Percentiles rank a stretch among this genome's conserved stretches.
These are phyloP conservation scores for Xiphorhynchus erythropygius DNA, from an alignment of 2,797 vertebrate species.

Conservation along the genomic window DNA sequence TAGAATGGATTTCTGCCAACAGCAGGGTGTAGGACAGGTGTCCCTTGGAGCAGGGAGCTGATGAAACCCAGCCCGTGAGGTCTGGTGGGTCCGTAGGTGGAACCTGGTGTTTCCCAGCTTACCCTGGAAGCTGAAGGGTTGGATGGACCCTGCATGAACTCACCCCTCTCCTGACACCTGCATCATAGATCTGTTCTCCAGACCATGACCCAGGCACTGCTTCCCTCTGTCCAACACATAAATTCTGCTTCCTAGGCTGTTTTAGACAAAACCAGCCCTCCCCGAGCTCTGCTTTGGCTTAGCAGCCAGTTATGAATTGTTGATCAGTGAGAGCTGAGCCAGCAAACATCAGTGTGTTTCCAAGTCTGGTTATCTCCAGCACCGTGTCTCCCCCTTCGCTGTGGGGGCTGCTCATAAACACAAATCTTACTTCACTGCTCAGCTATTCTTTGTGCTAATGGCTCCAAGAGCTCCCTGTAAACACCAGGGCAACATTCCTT, in stretches of 20 bases:
- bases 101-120: background rate
- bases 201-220: background rate
- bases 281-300: background rate
- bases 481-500: background rate
- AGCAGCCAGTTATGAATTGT: background rate
- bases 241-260: background rate
- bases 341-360: background rate
- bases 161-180: background rate
- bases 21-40: background rate
- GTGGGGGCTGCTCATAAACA: background rate
- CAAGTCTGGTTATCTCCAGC: background rate
- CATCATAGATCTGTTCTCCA: background rate
- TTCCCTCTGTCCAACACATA: background rate
- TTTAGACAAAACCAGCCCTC: background rate
- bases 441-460: background rate
- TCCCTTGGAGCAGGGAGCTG: background rate
- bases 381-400: background rate
- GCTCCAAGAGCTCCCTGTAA: background rate
- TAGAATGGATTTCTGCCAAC: background rate
- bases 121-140: background rate
- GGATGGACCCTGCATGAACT: background rate
- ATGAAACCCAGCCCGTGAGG: background rate
- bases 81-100: background rate
- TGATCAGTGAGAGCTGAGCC: slow-evolving; percentile 1
- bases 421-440: slow-evolving; percentile 21